Evolutionary conservation across 2,797 vertebrate genomes (phyloP).

Genomic region (Gallirallus australis): DNA sequence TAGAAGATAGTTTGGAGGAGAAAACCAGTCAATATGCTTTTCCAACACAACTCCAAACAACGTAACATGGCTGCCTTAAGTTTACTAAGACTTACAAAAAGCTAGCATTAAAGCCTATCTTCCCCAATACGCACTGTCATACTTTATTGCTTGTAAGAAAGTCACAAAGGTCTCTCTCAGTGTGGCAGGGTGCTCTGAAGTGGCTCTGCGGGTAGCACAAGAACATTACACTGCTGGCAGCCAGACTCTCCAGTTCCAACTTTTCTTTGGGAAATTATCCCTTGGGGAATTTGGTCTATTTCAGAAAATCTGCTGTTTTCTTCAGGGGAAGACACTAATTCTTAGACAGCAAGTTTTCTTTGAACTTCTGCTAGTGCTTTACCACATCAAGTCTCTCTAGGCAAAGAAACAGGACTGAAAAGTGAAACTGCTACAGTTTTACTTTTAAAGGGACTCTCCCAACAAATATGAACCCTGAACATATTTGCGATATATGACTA

Average conservation of each 20-base stretch:
- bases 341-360: not conserved
- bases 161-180: not conserved
- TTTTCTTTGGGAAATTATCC: not conserved
- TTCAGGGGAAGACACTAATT: not conserved
- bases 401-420: not conserved
- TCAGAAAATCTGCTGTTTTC: not conserved
- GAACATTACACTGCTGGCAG: not conserved
- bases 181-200: not conserved
- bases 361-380: not conserved
- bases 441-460: conserved; percentile 29
- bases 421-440: not conserved
- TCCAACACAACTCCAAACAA: not conserved
- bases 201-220: not conserved
- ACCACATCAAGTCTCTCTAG: not conserved
- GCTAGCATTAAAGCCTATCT: not conserved
- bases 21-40: not conserved
- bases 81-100: not conserved
- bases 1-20: conserved; percentile 64
- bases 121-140: not conserved
- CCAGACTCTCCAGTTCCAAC: not conserved
- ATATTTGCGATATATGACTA: conserved; percentile 42
- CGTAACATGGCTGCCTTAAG: not conserved
- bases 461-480: conserved; percentile 4
- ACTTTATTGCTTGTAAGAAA: not conserved
- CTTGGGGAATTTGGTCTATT: not conserved